A percentile compares a stretch with the other conserved stretches of the same genome.
phyloP scores from a whole-genome alignment of 1,140 invertebrate species.

The Apis laboriosa region DNA sequence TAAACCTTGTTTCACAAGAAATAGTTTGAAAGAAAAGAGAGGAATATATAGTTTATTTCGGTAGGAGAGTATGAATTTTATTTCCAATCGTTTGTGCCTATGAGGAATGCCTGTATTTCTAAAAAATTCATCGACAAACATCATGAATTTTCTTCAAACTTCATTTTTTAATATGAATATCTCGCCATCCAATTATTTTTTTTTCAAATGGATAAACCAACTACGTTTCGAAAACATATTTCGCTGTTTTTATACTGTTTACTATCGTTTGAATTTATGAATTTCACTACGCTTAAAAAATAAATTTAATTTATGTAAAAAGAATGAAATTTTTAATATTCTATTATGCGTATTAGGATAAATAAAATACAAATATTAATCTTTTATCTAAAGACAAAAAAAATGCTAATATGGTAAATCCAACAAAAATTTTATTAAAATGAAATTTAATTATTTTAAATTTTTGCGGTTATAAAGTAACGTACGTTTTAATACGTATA shows the following conservation, averaged over 20 bases:
- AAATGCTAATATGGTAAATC: no score
- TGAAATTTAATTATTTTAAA: no score
- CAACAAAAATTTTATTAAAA: no score
- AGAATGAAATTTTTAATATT: no score
- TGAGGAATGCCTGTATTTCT: not conserved
- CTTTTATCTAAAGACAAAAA: no score
- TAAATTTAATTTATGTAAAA: no score
- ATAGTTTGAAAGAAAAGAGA: not conserved
- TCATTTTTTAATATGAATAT: not conserved
- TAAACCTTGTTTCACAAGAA: not conserved
- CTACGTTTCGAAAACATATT: slow-evolving; percentile 14
- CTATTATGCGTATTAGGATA: no score
- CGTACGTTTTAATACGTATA: no score
- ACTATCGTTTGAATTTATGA: not conserved
- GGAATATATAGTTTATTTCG: not conserved
- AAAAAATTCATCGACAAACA: slow-evolving; percentile 33
- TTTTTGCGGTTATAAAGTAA: no score
- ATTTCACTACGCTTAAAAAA: no score
- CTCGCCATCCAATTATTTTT: not conserved
- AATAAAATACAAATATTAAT: no score
- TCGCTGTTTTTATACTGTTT: not conserved
- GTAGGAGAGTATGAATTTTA: not conserved
- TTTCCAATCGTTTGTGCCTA: not conserved
- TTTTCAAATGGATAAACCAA: slow-evolving; percentile 12
- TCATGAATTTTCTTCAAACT: not conserved